Conservation (phyloP, 2,888 invertebrate genomes). For the Drosophila glabriapex region DNA sequence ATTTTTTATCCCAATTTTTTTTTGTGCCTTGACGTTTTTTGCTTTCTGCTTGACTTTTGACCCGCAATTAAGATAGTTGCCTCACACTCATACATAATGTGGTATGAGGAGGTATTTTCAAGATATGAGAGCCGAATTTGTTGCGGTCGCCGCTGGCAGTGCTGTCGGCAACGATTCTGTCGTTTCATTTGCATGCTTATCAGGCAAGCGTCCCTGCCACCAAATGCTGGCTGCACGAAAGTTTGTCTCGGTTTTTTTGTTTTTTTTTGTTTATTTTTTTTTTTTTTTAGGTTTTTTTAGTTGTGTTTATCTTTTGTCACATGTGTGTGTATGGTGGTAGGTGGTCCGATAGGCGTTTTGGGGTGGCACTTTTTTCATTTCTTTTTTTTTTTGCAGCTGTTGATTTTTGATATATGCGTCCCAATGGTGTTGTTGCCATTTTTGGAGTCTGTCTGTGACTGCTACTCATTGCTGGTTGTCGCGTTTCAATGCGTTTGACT, state of each 20-base stretch:
- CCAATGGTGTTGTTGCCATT: slow-evolving; percentile 65
- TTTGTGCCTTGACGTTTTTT: slow-evolving; percentile 41
- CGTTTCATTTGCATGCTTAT: slow-evolving; percentile 80
- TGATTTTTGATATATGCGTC: slow-evolving; percentile 77
- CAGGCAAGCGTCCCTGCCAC: slow-evolving; percentile 53
- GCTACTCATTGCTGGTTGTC: slow-evolving; percentile 61
- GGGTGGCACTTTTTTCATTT: slow-evolving; percentile 18
- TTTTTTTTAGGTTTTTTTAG: slow-evolving; percentile 58
- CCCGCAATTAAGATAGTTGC: slow-evolving; percentile 78
- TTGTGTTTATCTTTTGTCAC: slow-evolving; percentile 76
- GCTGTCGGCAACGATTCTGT: slow-evolving; percentile 35
- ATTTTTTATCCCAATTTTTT: slow-evolving; percentile 40
- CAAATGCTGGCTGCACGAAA: slow-evolving; percentile 63
- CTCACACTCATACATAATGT: slow-evolving; percentile 11
- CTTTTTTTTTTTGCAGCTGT: slow-evolving; percentile 59
- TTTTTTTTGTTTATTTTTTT: slow-evolving; percentile 37
- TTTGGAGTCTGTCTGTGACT: slow-evolving; percentile 58
- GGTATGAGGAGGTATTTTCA: slow-evolving; percentile 16
- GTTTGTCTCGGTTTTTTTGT: slow-evolving; percentile 46
- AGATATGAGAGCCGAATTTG: slow-evolving; percentile 34
- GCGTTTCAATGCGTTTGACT: slow-evolving; percentile 76
- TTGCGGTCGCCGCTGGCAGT: slow-evolving; percentile 29
- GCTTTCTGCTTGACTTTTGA: slow-evolving; percentile 55
- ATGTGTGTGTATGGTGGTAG: slow-evolving; percentile 48
- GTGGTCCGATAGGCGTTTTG: slow-evolving; percentile 5